Base-by-base conservation (phyloP, 2,113 vertebrate species). In the Leptosomus discolor region DNA sequence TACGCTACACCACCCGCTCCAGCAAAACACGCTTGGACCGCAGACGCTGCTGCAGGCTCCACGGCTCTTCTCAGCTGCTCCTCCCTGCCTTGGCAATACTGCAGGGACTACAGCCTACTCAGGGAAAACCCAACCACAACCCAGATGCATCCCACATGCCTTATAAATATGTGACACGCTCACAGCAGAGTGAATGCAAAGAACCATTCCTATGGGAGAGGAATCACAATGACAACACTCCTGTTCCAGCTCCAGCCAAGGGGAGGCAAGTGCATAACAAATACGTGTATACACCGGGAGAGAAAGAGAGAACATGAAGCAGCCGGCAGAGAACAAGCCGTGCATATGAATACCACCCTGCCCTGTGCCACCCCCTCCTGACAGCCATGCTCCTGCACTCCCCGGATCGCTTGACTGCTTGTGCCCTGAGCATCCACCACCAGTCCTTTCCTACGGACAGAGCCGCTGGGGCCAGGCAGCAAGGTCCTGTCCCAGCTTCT, bases 11-110 rank as follows among this genome's bases (percentile, higher is more conserved):
- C 65, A 46, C 43, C 32, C 1, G 0, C 24, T 30, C 21, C 65
- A 60, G 68, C 32, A 37, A 3, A 60, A 27, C 39, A 16, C 1
- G 6, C 57, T 27, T 0, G 0, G 76, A 1, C 23, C 26, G 61
- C 39, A 37, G 68, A 12, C 41, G 34, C 15, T 1, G 2, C 39
- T 54, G 51, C 23, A 43, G 45, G 58, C 22, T 36, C 63, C 37
- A 21, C 2, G 1, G n/a, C 29, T 58, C 61, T 68, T 32, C 76
- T 70, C 39, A 43, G 54, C 48, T 41, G 27, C 61, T 84, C 50
- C 70, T 65, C 13, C 48, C 68, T 32, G 48, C 48, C 34, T 41
- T 41, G 15, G 67, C 45, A 78, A 27, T 7, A 16, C 51, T 0
- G 9, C 56, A 34, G 4, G 9, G 57, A 29, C 69, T 88, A 15